phyloP scores from a whole-genome alignment of 2,888 invertebrate species.

The Drosophila atroscutellata region DNA sequence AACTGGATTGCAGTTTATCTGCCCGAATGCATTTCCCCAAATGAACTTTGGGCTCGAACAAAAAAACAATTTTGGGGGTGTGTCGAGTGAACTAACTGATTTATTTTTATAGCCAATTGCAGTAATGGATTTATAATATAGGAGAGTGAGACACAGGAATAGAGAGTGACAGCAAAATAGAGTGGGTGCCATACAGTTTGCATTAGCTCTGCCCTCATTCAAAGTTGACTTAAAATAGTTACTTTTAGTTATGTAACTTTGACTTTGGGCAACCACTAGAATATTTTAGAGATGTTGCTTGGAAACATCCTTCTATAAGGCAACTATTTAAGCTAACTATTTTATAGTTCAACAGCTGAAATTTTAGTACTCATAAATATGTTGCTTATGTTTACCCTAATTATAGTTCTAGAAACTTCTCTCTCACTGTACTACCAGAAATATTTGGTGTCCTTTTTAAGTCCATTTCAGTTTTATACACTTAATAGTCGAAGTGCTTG shows the following conservation, averaged over 20 bases:
- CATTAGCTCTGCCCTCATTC: too few species aligned
- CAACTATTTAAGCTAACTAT: not conserved
- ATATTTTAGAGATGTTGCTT: not conserved
- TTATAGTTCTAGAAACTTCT: not conserved
- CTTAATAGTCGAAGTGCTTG: not conserved
- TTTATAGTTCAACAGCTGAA: not conserved
- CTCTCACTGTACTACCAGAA: not conserved
- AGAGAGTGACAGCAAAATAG: not conserved
- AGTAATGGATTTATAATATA: constrained; percentile 9
- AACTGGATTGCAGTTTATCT: constrained; percentile 21
- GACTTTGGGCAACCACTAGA: not conserved
- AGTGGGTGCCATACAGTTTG: not conserved
- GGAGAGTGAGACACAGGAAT: not conserved
- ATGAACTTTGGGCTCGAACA: constrained; percentile 14
- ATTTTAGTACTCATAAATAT: not conserved
- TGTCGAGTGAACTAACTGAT: not conserved
- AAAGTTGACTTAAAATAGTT: not conserved
- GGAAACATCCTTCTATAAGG: not conserved
- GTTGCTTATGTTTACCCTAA: not conserved
- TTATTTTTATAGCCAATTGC: not conserved
- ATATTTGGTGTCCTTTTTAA: not conserved
- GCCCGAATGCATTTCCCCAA: constrained; percentile 4
- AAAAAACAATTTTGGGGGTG: constrained; percentile 11
- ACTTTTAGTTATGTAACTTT: not conserved
- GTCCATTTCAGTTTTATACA: not conserved